Evolutionary conservation across 2,797 vertebrate species (phyloP).

Genomic region (Amphiprion clarkii): DNA sequence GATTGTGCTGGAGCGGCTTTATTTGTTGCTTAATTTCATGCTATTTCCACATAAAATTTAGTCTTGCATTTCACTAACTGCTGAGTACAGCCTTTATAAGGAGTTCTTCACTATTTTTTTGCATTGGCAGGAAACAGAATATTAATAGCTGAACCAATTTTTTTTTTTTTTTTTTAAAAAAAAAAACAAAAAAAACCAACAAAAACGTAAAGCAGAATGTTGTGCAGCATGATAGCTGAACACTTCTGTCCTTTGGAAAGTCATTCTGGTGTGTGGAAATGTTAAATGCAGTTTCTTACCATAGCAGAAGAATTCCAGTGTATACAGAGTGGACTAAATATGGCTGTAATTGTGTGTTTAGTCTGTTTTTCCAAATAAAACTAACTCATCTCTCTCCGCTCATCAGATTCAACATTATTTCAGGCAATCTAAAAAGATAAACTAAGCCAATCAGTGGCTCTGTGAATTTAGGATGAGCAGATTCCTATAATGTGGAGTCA

Average conservation of each 20-base stretch:
- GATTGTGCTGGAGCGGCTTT: too few relatives aligned
- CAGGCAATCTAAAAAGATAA: conserved; percentile 16
- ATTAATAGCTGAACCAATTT: too few relatives aligned
- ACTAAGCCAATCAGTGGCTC: neutral
- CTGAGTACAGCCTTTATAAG: too few relatives aligned
- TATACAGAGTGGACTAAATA: neutral
- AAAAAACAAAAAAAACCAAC: too few relatives aligned
- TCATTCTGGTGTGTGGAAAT: neutral
- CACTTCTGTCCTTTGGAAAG: neutral
- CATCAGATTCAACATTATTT: conserved; percentile 29
- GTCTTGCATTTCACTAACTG: too few relatives aligned
- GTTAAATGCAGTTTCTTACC: neutral
- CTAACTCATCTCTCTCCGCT: conserved; percentile 25
- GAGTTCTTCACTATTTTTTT: too few relatives aligned
- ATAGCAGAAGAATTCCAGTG: neutral
- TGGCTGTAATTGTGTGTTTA: neutral
- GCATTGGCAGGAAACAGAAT: too few relatives aligned
- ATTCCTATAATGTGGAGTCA: neutral
- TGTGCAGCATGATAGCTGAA: too few relatives aligned
- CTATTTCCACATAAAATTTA: too few relatives aligned
- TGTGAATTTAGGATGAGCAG: neutral
- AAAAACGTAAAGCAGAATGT: too few relatives aligned
- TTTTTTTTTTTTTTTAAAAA: too few relatives aligned
- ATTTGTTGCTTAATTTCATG: too few relatives aligned
- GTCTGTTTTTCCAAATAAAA: conserved; percentile 7